Conservation (phyloP, 2,888 invertebrate genomes). For the Volucella inflata region DNA sequence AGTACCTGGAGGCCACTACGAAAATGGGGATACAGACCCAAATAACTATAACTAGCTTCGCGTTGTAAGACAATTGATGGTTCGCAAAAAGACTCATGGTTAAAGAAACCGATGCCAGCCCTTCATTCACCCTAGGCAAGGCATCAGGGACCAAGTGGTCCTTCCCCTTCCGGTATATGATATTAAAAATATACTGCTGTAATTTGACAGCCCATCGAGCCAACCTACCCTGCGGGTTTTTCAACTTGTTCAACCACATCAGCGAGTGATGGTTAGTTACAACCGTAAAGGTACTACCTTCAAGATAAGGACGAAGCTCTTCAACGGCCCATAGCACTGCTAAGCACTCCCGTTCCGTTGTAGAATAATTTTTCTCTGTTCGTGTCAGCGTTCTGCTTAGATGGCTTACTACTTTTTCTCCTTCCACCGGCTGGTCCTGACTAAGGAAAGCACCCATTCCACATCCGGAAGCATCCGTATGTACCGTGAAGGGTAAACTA, state of each 20-base stretch:
- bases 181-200: slow-evolving; percentile 40
- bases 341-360: slow-evolving; percentile 53
- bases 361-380: slow-evolving; percentile 8
- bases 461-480: slow-evolving; percentile 57
- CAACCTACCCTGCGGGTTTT: slow-evolving; percentile 45
- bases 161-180: slow-evolving; percentile 47
- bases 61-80: too few species aligned
- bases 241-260: slow-evolving; percentile 56
- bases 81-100: too few species aligned
- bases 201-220: slow-evolving; percentile 47
- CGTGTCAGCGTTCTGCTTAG: slow-evolving; percentile 26
- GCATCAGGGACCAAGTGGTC: slow-evolving; percentile 38
- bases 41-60: too few species aligned
- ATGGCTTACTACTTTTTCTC: slow-evolving; percentile 52
- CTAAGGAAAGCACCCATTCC: slow-evolving; percentile 58
- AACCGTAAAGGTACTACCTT: slow-evolving; percentile 56
- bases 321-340: slow-evolving; percentile 57
- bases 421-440: slow-evolving; percentile 11
- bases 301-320: slow-evolving; percentile 55
- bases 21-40: too few species aligned
- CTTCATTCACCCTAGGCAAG: not conserved
- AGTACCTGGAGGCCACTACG: too few species aligned
- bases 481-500: slow-evolving; percentile 20
- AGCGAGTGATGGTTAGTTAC: slow-evolving; percentile 42
- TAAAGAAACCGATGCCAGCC: not conserved